Evolutionary conservation across 1,140 invertebrate species (phyloP), one percentile per base, ranked within the genome.

Genomic region (Drosophila subpulchrella): DNA sequence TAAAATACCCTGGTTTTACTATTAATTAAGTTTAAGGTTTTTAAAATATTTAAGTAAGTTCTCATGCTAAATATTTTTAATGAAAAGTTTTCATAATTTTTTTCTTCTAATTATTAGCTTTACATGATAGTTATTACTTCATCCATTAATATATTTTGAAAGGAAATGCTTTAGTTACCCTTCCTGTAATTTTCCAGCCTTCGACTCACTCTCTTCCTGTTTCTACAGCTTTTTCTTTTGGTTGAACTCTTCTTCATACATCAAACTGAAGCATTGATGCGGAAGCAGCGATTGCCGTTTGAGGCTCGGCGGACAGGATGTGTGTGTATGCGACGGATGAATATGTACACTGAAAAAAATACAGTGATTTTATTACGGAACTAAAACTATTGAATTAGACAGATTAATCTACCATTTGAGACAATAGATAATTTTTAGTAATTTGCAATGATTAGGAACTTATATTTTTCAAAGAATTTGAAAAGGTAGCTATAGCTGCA

Each of bases 201-300:
- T 46, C 15, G 1, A 56, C 50, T n/a, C n/a, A 10, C 41, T 0
- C 36, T 57, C 20, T 34, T 58, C 44, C 34, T 58, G 38, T 53
- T 30, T 17, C 27, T 48, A 42, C 27, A 60, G 46, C 38, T 44
- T 32, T 46, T 63, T 53, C 27, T 65, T 55, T 65, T 32, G 55
- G 59, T 44, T 59, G 20, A 53, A 62, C 56, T 54, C 12, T 50
- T 66, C 27, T 36, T 30, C 47, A 66, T 55, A 58, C 68, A 71
- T 79, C 75, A 74, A 89, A 88, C 79, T 84, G 73, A 70, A 75
- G 84, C 84, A 88, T 71, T 89, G 84, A 88, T 88, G 84, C 77
- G 84, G 84, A 88, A 88, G 84, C 84, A 73, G 76, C 80, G 84
- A 89, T 89, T 89, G 84, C 80, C 78, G 73, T 41, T 42, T 47